Conservation (phyloP, 2,888 invertebrate species). For the Trissonchulus latispiculum region DNA sequence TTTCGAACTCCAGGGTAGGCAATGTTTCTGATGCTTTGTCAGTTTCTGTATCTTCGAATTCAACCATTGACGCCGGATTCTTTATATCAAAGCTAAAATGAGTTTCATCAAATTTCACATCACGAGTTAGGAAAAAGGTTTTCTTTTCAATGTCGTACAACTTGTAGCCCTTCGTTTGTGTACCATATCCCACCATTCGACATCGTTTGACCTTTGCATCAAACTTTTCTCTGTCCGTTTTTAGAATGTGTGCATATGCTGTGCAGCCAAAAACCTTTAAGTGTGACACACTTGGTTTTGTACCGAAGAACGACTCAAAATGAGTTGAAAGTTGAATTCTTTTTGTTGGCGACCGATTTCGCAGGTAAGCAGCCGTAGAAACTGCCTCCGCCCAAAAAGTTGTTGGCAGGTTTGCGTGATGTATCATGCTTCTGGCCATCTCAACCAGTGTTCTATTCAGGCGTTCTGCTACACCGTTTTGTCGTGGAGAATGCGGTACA, state of each 20-base stretch:
- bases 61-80: no score
- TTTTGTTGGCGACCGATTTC: conserved; percentile 20
- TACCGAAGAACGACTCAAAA: background rate
- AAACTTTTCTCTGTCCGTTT: background rate
- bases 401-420: conserved; percentile 18
- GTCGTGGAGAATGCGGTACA: conserved; percentile 19
- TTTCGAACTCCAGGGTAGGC: no score
- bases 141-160: background rate
- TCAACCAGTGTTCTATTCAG: conserved; percentile 22
- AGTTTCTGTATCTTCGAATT: no score
- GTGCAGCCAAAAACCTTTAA: background rate
- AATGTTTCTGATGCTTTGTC: no score
- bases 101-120: background rate
- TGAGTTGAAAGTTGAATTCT: background rate
- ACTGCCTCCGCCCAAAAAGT: conserved; percentile 26
- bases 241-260: background rate
- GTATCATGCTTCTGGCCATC: conserved; percentile 21
- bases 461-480: conserved; percentile 24
- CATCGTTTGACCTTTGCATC: background rate
- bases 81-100: no score
- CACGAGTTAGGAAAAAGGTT: background rate
- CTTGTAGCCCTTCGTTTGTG: background rate
- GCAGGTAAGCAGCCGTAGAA: conserved; percentile 25
- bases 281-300: background rate
- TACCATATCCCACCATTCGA: background rate